A percentile compares a stretch with the other conserved stretches of the same genome.
Conservation (phyloP, 2,113 vertebrate genomes). For the Sisor rabdophorus region DNA sequence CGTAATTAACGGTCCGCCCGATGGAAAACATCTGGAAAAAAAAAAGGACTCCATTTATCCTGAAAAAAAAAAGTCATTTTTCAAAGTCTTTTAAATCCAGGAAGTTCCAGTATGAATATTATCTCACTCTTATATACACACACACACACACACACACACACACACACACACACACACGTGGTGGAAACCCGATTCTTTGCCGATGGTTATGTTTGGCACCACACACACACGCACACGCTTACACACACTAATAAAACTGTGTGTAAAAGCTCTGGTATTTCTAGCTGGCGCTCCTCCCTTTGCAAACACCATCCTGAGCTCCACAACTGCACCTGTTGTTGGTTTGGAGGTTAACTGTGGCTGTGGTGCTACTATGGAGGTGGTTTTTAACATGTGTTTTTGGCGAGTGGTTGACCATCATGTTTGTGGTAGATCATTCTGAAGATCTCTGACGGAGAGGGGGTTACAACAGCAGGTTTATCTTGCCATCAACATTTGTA, state of each 20-base stretch:
- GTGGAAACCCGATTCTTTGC: slow-evolving; percentile 14
- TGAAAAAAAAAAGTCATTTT: no score
- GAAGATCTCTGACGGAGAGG: slow-evolving; percentile 44
- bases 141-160: neutral
- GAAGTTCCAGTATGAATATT: neutral
- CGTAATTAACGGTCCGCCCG: no score
- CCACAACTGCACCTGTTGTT: slow-evolving; percentile 24
- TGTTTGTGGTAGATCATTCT: neutral
- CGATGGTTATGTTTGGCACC: neutral
- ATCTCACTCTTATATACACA: neutral
- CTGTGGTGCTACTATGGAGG: no score
- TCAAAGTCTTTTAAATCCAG: neutral
- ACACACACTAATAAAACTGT: slow-evolving; percentile 2
- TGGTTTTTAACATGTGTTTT: neutral
- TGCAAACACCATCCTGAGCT: slow-evolving; percentile 41
- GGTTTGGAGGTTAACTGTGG: neutral
- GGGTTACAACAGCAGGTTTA: slow-evolving; percentile 51
- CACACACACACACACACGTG: neutral
- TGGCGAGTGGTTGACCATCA: neutral
- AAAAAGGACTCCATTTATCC: no score
- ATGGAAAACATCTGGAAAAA: no score
- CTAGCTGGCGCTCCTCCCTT: slow-evolving; percentile 31
- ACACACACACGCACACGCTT: neutral
- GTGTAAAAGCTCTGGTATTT: slow-evolving; percentile 42
- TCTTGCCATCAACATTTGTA: neutral